Evolutionary conservation across 2,888 invertebrate species (phyloP), one percentile per base, ranked within the genome.

Genomic region (Plusia festucae): DNA sequence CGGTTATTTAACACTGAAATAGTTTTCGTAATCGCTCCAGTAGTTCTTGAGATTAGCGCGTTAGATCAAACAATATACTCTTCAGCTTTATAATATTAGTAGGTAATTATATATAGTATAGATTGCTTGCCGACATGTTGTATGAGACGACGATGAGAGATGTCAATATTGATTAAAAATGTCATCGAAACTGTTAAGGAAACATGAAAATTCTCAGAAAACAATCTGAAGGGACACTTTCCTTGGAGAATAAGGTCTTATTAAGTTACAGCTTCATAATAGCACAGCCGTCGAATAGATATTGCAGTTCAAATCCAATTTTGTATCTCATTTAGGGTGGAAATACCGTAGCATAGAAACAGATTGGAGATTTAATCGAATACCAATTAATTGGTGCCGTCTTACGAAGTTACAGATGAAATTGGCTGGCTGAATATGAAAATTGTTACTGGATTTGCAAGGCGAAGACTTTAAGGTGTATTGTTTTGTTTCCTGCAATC

Each of bases 351-450:
- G 81, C 76, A 82, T 78, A 82, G 82, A 79, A 83, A 79, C 81
- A 80, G 85, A 88, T 88, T 86, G 84, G 82, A 82, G 84, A 88
- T 88, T 86, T 86, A 90, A 90, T 90, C 84, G 86, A 86, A 85
- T 82, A 83, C 81, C 89, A 88, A 89, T 90, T 90, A 90, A 80
- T 79, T 82, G 73, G 73, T 70, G 63, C 68, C 76, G 70, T 84
- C 84, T 86, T 83, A 85, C 79, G 77, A 82, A 82, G 82, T 82
- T 86, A 80, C 66, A 52, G 67, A 58, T 60, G 61, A 53, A 67
- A 80, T 79, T 79, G 68, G 65, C 68, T 72, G 46, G 51, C 53
- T 65, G 27, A 61, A 60, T 80, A 74, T 81, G 74, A 72, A 76
- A 79, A 73, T 79, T 67, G 68, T 64, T 62, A 32, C 63, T 62